phyloP scores from a whole-genome alignment of 2,888 invertebrate genomes.

The Tinea trinotella region DNA sequence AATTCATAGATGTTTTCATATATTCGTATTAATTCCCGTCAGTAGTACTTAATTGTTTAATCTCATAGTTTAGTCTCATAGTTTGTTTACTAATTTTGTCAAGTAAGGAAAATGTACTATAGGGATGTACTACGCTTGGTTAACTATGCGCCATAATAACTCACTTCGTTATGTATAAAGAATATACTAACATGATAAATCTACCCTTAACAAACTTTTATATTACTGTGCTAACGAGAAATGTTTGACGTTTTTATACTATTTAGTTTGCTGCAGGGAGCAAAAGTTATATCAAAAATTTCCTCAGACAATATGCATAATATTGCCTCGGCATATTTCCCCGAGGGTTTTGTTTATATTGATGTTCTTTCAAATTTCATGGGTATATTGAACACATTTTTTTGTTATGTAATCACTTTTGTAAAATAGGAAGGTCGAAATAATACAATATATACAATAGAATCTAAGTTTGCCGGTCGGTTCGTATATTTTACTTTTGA shows the following conservation, averaged over 20 bases:
- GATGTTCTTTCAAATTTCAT: not conserved
- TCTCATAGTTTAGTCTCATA: no score
- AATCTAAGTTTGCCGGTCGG: no score
- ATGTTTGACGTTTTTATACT: not conserved
- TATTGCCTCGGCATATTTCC: not conserved
- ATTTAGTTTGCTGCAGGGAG: conserved; percentile 1
- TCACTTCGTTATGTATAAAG: not conserved
- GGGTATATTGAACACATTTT: no score
- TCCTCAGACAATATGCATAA: not conserved
- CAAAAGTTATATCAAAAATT: not conserved
- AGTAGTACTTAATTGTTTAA: no score
- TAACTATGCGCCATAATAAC: conserved; percentile 2
- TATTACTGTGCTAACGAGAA: not conserved
- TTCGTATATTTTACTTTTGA: no score
- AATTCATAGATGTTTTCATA: no score
- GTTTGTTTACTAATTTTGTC: no score
- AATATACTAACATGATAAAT: not conserved
- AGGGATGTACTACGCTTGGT: not conserved
- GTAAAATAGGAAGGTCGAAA: no score
- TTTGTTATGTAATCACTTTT: not conserved
- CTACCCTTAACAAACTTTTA: not conserved
- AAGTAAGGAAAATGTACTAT: no score
- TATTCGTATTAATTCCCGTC: no score
- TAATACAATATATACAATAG: no score
- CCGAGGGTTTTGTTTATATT: not conserved